These are phyloP conservation scores for Simalia tracyae DNA, from an alignment of 2,797 vertebrate genomes.

Conservation along the genomic window DNA sequence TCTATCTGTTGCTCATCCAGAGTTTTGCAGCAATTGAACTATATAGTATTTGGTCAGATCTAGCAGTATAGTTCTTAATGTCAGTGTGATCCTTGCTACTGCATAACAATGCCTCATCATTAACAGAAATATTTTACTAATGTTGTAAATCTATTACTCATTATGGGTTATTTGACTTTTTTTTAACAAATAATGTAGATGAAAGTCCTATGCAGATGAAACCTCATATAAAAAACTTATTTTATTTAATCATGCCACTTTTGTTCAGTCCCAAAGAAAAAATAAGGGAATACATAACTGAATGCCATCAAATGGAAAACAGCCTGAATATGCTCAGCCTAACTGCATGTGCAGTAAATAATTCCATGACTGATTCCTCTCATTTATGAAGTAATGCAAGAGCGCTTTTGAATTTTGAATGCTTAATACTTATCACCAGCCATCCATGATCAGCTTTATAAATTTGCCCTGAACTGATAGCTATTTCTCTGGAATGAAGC, in stretches of 20 bases:
- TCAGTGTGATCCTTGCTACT: background rate
- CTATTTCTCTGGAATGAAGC: background rate
- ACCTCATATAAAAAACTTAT: background rate
- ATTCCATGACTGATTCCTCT: background rate
- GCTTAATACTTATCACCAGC: background rate
- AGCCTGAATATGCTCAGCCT: background rate
- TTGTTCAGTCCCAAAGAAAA: slow-evolving; percentile 45
- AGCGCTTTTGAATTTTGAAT: background rate
- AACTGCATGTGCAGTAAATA: background rate
- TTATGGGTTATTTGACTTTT: background rate
- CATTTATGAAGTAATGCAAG: background rate
- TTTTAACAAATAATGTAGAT: background rate
- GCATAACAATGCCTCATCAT: background rate
- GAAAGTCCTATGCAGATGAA: background rate
- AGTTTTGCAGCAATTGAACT: background rate
- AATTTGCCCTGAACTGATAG: background rate
- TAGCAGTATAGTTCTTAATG: background rate
- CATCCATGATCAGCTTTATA: background rate
- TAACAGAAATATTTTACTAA: background rate
- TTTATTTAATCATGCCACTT: background rate
- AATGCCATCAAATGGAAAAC: slow-evolving; percentile 23
- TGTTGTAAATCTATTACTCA: background rate
- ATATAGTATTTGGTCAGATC: background rate
- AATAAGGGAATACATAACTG: slow-evolving; percentile 29
- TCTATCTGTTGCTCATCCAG: background rate